These are phyloP conservation scores for Elanus axillaris DNA, from an alignment of 2,113 vertebrate genomes.

Conservation along the genomic window DNA sequence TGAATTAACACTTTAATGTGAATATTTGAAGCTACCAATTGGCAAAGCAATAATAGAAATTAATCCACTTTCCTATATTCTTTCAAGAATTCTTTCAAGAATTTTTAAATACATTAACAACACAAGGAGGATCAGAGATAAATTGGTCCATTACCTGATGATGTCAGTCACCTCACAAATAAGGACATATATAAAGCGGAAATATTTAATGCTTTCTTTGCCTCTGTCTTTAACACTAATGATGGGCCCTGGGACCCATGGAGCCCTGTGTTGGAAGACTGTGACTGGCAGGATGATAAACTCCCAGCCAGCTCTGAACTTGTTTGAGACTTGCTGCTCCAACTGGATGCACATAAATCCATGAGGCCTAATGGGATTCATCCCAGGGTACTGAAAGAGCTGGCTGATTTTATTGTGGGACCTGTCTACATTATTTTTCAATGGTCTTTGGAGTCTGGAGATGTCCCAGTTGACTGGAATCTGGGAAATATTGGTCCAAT, in stretches of 20 bases:
- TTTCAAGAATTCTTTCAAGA: neutral
- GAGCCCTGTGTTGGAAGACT: neutral
- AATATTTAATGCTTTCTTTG: neutral
- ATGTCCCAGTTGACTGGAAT: neutral
- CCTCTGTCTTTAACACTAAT: neutral
- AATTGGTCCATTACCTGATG: neutral
- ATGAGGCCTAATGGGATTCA: neutral
- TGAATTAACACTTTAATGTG: neutral
- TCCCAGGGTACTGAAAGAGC: neutral
- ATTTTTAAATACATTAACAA: neutral
- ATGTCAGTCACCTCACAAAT: neutral
- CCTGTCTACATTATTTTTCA: neutral
- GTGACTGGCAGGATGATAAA: neutral
- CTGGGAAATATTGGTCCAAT: neutral
- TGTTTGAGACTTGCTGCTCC: neutral
- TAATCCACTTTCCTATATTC: neutral
- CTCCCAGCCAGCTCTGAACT: neutral
- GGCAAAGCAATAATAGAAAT: neutral
- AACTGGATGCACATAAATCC: neutral
- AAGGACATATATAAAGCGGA: neutral
- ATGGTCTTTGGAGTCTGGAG: neutral
- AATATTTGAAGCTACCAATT: neutral
- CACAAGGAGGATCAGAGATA: neutral
- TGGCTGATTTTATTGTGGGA: neutral
- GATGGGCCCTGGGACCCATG: rapidly evolving